Conservation (phyloP, 1,140 invertebrate species). For the Rhopalosiphum padi region DNA sequence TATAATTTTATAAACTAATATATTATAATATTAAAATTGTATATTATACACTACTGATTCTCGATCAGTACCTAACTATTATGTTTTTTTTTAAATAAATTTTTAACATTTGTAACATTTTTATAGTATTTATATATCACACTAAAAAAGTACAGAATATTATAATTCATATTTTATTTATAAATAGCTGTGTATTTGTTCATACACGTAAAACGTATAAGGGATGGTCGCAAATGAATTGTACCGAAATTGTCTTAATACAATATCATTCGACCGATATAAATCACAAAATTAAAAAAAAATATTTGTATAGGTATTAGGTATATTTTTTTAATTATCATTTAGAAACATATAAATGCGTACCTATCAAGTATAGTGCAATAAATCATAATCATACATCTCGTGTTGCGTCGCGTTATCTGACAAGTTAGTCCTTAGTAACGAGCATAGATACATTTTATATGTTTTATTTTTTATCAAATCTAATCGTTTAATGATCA, state of each 20-base stretch:
- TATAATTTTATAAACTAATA: neutral
- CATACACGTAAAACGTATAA: neutral
- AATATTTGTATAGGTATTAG: neutral
- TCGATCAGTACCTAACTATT: neutral
- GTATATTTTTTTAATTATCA: neutral
- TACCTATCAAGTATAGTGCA: neutral
- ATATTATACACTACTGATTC: neutral
- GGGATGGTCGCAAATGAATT: neutral
- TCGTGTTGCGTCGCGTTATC: too few species aligned
- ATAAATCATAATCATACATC: neutral
- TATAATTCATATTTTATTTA: neutral
- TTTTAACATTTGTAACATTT: neutral
- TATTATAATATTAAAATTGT: neutral
- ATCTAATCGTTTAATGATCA: neutral
- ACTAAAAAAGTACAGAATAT: neutral
- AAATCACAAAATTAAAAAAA: neutral
- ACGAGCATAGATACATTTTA: neutral
- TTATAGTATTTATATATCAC: too few species aligned
- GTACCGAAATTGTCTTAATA: neutral
- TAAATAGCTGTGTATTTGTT: too few species aligned
- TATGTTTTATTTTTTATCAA: neutral
- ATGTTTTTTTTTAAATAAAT: neutral
- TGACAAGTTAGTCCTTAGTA: neutral
- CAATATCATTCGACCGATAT: neutral
- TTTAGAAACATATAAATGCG: neutral